Evolutionary conservation across 2,113 vertebrate species (phyloP), one percentile per base, ranked within the genome.

Genomic region (Fulica atra): DNA sequence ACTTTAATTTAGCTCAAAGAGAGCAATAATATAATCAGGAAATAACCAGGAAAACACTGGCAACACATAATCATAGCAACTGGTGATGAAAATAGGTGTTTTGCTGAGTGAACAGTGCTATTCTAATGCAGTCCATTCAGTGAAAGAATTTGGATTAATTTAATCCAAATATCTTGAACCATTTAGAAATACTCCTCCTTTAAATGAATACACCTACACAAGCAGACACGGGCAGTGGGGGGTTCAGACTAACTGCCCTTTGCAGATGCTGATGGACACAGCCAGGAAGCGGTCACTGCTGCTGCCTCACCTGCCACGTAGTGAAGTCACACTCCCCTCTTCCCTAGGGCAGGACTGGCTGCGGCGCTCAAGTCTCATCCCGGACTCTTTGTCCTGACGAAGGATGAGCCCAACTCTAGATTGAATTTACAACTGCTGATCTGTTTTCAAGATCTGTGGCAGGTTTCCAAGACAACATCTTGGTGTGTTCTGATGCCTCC

Each of bases 281-380:
- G 59, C 12, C 16, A n/a, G 54, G 40, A 83, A 26, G 13, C 1
- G 2, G 35, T 79, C 26, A 3, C 38, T 40, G n/a, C 23, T 16
- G 11, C 57, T 5, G 0, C 28, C 38, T 76, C 40, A 38, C 10
- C 0, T 6, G 42, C 23, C 8, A 1, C 1, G 2, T 0, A 17
- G 35, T 5, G 21, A 29, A 15, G 51, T 3, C 15, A 3, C 2
- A 2, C 44, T 63, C 56, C 33, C 51, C 7, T 9, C 18, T 57
- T 61, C 40, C 63, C 33, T 1, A 46, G 57, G 9, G 8, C 2
- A 44, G 23, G 40, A 26, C 35, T 6, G 33, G 38, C 36, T 26
- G 51, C 2, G 2, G 13, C 2, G 3, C 36, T 21, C 2, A 0
- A 61, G 19, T 8, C 24, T 38, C 64, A 33, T 69, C 50, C 68